Conservation (phyloP, 2,113 vertebrate genomes). For the Phylloscopus trochilus region DNA sequence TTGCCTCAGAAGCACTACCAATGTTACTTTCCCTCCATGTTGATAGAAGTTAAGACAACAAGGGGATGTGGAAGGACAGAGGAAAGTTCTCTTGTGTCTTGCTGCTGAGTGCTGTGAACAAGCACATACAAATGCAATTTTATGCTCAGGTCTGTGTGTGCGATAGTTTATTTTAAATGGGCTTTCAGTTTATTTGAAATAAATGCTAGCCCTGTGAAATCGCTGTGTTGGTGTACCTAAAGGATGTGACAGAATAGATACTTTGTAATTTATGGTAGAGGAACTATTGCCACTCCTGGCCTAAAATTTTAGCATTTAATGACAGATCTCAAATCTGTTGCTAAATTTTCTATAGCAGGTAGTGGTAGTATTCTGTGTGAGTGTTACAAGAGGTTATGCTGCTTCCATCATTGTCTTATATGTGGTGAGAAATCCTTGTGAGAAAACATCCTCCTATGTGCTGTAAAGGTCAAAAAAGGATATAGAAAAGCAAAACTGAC, state of each 20-base stretch:
- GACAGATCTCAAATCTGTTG: background rate
- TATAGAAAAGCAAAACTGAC: background rate
- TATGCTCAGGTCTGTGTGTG: background rate
- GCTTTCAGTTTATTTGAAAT: background rate
- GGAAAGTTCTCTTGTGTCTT: background rate
- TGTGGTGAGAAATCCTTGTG: background rate
- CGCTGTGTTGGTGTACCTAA: background rate
- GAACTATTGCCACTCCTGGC: background rate
- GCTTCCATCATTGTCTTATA: background rate
- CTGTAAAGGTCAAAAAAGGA: background rate
- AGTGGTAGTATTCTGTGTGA: background rate
- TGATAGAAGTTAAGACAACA: background rate
- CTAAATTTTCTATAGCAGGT: background rate
- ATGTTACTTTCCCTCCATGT: background rate
- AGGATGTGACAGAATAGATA: background rate
- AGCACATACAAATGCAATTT: background rate
- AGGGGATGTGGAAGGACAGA: background rate
- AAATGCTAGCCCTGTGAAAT: background rate
- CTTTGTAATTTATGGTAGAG: background rate
- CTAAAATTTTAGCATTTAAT: background rate
- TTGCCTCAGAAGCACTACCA: background rate
- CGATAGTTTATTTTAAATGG: background rate
- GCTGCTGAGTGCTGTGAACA: background rate
- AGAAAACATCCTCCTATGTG: background rate
- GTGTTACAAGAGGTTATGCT: background rate